Evolutionary conservation across 2,113 vertebrate species (phyloP).

Genomic region (Cinclus mexicanus): DNA sequence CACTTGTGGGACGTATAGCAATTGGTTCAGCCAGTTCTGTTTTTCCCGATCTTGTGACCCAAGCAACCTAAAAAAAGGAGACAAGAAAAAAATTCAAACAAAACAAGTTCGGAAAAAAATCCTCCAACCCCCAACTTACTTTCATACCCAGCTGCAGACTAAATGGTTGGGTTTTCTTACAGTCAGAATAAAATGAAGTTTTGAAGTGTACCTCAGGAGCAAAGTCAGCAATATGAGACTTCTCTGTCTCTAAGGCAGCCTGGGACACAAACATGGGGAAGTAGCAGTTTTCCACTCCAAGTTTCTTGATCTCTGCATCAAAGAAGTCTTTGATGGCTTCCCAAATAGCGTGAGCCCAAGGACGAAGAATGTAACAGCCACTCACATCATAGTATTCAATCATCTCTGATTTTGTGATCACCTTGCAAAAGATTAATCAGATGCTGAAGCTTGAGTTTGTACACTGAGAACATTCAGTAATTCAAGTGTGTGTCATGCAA

Average conservation of each 20-base stretch:
- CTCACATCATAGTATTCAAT: slow-evolving; percentile 98
- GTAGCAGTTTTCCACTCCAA: slow-evolving; percentile 98
- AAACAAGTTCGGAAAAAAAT: background rate
- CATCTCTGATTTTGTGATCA: slow-evolving; percentile 98
- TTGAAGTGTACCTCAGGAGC: slow-evolving; percentile 87
- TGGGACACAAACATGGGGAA: slow-evolving; percentile 99
- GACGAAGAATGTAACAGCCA: slow-evolving; percentile 95
- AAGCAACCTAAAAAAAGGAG: slow-evolving; percentile 84
- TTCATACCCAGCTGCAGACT: background rate
- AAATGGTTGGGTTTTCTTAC: background rate
- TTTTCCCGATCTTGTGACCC: slow-evolving; percentile 98
- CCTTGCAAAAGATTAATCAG: slow-evolving; percentile 74
- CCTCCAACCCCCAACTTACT: background rate
- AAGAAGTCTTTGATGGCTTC: slow-evolving; percentile 93
- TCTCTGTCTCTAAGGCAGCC: slow-evolving; percentile 93
- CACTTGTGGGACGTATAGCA: slow-evolving; percentile 94
- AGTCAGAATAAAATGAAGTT: background rate
- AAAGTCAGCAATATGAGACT: slow-evolving; percentile 92
- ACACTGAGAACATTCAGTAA: background rate
- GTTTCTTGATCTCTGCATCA: slow-evolving; percentile 91
- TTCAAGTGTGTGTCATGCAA: background rate
- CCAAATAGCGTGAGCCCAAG: slow-evolving; percentile 94
- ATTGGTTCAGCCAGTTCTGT: slow-evolving; percentile 96
- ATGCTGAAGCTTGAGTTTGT: background rate
- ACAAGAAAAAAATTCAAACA: background rate